phyloP scores from a whole-genome alignment of 2,797 vertebrate genomes.

The Microctenopoma steveboyesi region DNA sequence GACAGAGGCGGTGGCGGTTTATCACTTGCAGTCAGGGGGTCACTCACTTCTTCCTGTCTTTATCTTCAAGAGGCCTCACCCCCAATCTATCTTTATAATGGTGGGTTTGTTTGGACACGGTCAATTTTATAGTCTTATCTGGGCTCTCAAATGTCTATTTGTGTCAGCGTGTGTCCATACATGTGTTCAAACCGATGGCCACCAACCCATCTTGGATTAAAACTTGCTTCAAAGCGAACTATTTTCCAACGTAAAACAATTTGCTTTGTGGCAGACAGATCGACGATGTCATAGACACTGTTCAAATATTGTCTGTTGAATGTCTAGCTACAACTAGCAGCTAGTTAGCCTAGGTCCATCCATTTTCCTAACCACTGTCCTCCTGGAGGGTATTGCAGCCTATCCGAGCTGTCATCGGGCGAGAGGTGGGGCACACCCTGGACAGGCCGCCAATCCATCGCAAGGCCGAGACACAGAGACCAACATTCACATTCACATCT shows the following conservation, averaged over 20 bases:
- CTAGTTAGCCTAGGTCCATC: neutral
- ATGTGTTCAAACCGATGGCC: conserved; percentile 8
- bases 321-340: neutral
- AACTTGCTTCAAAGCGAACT: neutral
- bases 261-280: neutral
- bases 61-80: conserved; percentile 73
- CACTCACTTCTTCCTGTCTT: conserved; percentile 68
- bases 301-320: neutral
- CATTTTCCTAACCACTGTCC: no score
- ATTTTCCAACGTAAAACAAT: neutral
- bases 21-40: conserved; percentile 71
- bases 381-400: no score
- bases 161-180: conserved; percentile 34
- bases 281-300: neutral
- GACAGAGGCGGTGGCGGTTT: conserved; percentile 60
- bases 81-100: conserved; percentile 70
- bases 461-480: no score
- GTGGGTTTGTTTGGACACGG: conserved; percentile 66
- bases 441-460: no score
- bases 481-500: no score
- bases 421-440: no score
- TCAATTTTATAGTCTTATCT: conserved; percentile 67
- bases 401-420: no score
- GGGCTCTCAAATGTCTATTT: conserved; percentile 40
- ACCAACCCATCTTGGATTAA: neutral